Evolutionary conservation across 2,797 vertebrate species (phyloP).

Genomic region (Alfaro cultratus): DNA sequence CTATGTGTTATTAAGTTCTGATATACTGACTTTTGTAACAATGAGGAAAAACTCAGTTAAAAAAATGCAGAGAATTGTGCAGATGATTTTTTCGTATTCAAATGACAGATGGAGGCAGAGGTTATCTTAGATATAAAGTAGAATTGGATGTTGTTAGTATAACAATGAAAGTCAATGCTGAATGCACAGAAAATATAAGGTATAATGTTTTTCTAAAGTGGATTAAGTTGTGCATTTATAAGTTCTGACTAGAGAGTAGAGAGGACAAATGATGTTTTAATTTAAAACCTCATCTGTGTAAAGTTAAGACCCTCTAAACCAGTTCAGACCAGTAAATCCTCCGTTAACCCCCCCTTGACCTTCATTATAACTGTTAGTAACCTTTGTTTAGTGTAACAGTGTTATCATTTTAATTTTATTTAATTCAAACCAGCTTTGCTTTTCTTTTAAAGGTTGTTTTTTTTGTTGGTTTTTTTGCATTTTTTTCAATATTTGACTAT

Average conservation of each 20-base stretch:
- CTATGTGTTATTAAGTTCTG: neutral
- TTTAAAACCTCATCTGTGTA: neutral
- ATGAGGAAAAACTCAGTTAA: neutral
- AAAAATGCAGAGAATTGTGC: neutral
- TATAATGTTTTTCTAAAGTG: neutral
- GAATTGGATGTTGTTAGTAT: neutral
- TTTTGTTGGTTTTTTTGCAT: neutral
- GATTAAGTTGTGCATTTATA: neutral
- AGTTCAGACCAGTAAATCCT: neutral
- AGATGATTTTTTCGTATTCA: neutral
- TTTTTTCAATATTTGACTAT: neutral
- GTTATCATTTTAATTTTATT: neutral
- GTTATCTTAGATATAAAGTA: neutral
- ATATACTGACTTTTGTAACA: neutral
- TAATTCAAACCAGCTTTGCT: neutral
- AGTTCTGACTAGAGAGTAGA: neutral
- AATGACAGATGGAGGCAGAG: neutral
- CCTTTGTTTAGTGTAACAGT: neutral
- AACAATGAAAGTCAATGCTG: neutral
- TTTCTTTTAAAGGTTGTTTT: neutral
- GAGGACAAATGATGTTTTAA: neutral
- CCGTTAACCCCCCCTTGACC: neutral
- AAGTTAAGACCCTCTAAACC: neutral
- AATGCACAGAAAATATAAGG: neutral
- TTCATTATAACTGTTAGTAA: conserved; percentile 17